A percentile compares a stretch with the other conserved stretches of the same genome.
These are phyloP conservation scores for Hylia prasina DNA, from an alignment of 2,113 vertebrate species.

Conservation along the genomic window DNA sequence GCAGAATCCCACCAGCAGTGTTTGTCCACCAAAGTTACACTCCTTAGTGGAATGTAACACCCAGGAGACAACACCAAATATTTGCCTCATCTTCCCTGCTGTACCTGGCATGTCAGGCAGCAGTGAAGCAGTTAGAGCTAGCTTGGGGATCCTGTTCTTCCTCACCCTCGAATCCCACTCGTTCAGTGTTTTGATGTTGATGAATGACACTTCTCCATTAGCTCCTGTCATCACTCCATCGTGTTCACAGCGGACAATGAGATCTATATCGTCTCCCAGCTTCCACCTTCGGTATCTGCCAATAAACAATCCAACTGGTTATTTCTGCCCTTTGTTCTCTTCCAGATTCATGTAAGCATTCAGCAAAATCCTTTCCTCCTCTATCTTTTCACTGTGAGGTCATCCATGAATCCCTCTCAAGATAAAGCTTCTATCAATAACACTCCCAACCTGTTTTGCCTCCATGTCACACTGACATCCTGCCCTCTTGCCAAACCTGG, in stretches of 20 bases:
- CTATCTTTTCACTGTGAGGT: not conserved
- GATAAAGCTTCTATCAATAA: not conserved
- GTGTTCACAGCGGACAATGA: conserved; percentile 96
- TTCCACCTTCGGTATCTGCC: conserved; percentile 96
- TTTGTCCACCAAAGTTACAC: not conserved
- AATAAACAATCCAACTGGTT: not conserved
- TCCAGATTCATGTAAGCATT: not conserved
- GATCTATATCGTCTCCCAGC: conserved; percentile 95
- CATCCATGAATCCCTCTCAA: not conserved
- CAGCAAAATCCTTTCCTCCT: not conserved
- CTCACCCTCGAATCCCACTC: conserved; percentile 98
- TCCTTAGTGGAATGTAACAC: not conserved
- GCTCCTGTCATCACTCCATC: conserved; percentile 97
- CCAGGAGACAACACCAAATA: fast-evolving
- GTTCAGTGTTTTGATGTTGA: conserved; percentile 97
- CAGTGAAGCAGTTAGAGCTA: conserved; percentile 32
- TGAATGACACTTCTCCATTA: conserved; percentile 95
- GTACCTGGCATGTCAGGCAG: conserved; percentile 18
- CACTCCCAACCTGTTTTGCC: not conserved
- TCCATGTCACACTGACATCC: fast-evolving
- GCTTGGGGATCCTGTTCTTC: not conserved
- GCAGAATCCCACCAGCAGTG: not conserved
- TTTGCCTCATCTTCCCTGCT: not conserved
- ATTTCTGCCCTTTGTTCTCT: not conserved
- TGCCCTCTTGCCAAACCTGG: not conserved